Evolutionary conservation across 1,140 invertebrate species (phyloP), one percentile per base, ranked within the genome.

Genomic region (Brachionus rubens): DNA sequence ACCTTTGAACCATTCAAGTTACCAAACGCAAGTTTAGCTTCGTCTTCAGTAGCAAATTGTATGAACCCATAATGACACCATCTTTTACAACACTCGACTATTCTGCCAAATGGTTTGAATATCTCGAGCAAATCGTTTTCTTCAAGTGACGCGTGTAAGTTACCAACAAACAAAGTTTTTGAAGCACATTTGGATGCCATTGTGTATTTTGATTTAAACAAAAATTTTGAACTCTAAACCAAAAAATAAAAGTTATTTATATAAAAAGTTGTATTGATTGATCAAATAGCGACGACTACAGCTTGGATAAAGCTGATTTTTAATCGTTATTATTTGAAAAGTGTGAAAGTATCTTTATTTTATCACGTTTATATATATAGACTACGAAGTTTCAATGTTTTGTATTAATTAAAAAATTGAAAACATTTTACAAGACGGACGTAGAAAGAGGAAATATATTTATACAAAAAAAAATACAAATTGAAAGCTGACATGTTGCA

Each of bases 401-500:
- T 59, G 33, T 5, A 36, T n/a, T n/a, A n/a, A n/a, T 54, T 26
- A 59, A 26, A 59, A 26, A 16, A 33, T 4, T 59, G 19, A 52
- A 52, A 52, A 52, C 48, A 56, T 56, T 30, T 26, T 14, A 28
- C 12, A 30, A 30, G 12, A 9, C 12, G 30, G n/a, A n/a, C 14
- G 12, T n/a, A 30, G 30, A 56, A 30, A 12, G 3, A 62, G 28
- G 5, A 24, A n/a, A 36, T 33, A 16, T 65, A 28, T 65, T 0
- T 41, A 9, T 40, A 9, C 14, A 16, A 14, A 10, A 43, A n/a
- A 24, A 36, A 65, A 41, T 41, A 41, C 7, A 65, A 72, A 72
- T 72, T 72, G 46, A 72, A 72, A 72, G 68, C 68, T 72, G 68
- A 72, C 68, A 48, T 72, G 68, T 72, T 72, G 68, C 68, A 72